phyloP scores from a whole-genome alignment of 2,113 vertebrate genomes.

The Myocastor coypus region DNA sequence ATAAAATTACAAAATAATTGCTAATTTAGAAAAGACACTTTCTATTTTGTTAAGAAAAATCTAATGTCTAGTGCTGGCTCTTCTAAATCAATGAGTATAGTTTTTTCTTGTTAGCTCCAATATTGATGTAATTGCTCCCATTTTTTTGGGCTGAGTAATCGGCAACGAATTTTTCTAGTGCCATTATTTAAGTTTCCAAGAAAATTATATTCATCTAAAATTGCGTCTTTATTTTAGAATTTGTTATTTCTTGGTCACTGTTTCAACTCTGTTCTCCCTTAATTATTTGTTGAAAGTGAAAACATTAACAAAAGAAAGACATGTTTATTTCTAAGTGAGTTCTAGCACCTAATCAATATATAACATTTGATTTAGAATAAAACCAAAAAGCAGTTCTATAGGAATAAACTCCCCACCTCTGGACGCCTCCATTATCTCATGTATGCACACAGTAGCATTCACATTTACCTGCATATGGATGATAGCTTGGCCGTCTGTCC shows the following conservation, averaged over 20 bases:
- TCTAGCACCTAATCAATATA: not conserved
- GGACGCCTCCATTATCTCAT: not conserved
- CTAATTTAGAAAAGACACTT: not conserved
- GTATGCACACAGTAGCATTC: not conserved
- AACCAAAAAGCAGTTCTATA: not conserved
- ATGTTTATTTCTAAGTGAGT: not conserved
- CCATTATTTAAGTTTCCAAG: not conserved
- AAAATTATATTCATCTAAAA: not conserved
- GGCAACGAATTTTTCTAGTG: not conserved
- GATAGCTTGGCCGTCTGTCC: not conserved
- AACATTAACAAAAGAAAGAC: not conserved
- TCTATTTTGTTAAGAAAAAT: not conserved
- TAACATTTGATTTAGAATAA: not conserved
- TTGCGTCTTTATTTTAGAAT: not conserved
- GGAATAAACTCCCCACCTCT: not conserved
- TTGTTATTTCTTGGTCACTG: not conserved
- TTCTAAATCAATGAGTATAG: not conserved
- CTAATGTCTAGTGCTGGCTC: not conserved
- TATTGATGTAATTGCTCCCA: not conserved
- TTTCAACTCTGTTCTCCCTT: not conserved
- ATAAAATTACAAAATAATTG: not conserved
- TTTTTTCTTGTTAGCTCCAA: not conserved
- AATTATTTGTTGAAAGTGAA: not conserved
- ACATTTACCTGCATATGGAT: not conserved
- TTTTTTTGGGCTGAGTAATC: not conserved